A percentile compares a stretch with the other conserved stretches of the same genome.
Evolutionary conservation across 2,888 invertebrate species (phyloP).

Genomic region (Quadroppia sp.): DNA sequence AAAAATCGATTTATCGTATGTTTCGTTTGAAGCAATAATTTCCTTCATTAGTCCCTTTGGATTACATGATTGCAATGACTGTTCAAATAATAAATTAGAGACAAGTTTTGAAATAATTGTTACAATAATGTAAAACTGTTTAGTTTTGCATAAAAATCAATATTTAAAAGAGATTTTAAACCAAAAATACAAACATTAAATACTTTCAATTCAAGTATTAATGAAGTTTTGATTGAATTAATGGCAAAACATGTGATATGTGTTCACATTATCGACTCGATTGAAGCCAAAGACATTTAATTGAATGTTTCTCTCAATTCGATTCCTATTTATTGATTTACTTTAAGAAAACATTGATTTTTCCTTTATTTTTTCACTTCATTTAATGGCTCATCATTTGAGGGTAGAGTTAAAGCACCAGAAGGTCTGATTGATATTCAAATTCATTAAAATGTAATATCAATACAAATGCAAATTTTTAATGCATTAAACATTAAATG

Average conservation of each 20-base stretch:
- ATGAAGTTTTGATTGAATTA: too few species aligned
- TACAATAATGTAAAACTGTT: neutral
- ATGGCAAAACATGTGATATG: too few species aligned
- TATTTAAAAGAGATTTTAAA: too few species aligned
- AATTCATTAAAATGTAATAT: neutral
- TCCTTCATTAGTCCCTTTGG: neutral
- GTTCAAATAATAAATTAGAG: neutral
- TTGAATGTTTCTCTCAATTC: too few species aligned
- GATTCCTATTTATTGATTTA: too few species aligned
- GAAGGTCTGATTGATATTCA: constrained; percentile 7
- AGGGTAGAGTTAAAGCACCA: neutral
- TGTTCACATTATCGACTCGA: too few species aligned
- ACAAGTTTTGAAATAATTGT: neutral
- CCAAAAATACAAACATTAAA: too few species aligned
- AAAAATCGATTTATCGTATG: neutral
- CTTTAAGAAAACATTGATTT: too few species aligned
- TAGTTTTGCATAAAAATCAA: neutral
- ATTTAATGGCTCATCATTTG: neutral
- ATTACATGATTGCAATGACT: neutral
- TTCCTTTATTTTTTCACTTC: too few species aligned
- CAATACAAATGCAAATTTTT: constrained; percentile 3
- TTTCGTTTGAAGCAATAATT: neutral
- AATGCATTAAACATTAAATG: too few species aligned
- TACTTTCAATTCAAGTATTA: too few species aligned
- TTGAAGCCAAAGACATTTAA: too few species aligned